These are phyloP conservation scores for Tretioscincus oriximinensis DNA, from an alignment of 2,113 vertebrate genomes.

Conservation along the genomic window DNA sequence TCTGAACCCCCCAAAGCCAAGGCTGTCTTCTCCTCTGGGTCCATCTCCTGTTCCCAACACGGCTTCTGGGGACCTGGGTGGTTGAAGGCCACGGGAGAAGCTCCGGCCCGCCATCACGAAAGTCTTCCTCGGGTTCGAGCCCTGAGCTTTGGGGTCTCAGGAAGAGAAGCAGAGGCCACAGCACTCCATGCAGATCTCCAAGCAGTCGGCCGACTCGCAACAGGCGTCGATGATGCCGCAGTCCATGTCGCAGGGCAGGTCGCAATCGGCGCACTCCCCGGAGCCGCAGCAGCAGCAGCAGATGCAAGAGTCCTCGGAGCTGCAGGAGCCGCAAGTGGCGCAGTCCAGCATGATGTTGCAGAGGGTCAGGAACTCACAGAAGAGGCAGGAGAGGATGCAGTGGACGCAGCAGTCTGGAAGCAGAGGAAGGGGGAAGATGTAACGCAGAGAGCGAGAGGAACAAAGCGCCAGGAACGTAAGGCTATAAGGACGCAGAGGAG, in stretches of 20 bases:
- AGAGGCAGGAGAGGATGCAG: slow-evolving; percentile 97
- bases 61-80: background rate
- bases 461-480: too few relatives aligned
- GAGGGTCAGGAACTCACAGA: slow-evolving; percentile 97
- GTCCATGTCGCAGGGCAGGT: slow-evolving; percentile 97
- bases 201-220: slow-evolving; percentile 97
- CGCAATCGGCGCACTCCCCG: slow-evolving; percentile 92
- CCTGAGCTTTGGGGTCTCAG: slow-evolving; percentile 67
- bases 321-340: slow-evolving; percentile 93
- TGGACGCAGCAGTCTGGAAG: slow-evolving; percentile 93
- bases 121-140: background rate
- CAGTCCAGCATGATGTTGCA: slow-evolving; percentile 97
- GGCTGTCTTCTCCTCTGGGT: background rate
- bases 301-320: slow-evolving; percentile 90
- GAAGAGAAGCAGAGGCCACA: slow-evolving; percentile 98
- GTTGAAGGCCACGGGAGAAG: background rate
- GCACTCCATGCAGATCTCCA: slow-evolving; percentile 99
- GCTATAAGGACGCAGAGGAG: too few relatives aligned
- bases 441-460: background rate
- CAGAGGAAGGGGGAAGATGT: background rate
- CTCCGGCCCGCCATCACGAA: fast-evolving
- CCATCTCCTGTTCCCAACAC: background rate
- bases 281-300: slow-evolving; percentile 93
- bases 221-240: slow-evolving; percentile 98
- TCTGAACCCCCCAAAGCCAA: background rate